These are phyloP conservation scores for Gymnogyps californianus DNA, from an alignment of 2,113 vertebrate species.

Conservation along the genomic window DNA sequence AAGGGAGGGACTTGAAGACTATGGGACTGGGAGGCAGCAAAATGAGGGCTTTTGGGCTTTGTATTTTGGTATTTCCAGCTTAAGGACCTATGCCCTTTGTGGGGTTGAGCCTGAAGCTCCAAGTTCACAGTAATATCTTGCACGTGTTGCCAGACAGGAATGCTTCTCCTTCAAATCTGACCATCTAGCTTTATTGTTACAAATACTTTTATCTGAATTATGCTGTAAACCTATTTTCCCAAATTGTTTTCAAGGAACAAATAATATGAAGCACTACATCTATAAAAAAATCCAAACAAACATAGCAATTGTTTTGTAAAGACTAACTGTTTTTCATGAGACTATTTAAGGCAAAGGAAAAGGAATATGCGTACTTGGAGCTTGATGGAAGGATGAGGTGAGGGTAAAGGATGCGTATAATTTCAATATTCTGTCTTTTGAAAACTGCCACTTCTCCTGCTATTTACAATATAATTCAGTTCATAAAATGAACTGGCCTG, in stretches of 20 bases:
- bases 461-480: neutral
- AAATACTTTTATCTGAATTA: neutral
- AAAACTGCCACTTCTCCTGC: neutral
- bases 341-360: neutral
- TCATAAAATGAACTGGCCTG: neutral
- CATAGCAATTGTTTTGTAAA: neutral
- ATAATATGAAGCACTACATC: neutral
- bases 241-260: neutral
- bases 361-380: neutral
- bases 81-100: neutral
- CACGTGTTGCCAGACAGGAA: neutral
- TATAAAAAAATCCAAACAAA: neutral
- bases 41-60: neutral
- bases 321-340: neutral
- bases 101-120: neutral
- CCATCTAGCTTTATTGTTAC: neutral
- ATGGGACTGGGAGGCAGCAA: neutral
- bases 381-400: neutral
- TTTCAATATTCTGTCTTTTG: neutral
- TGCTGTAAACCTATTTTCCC: neutral
- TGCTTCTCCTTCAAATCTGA: neutral
- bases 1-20: neutral
- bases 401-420: neutral
- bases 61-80: neutral
- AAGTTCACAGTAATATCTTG: neutral